phyloP scores from a whole-genome alignment of 2,113 vertebrate genomes.

The Hemiprocne comata region DNA sequence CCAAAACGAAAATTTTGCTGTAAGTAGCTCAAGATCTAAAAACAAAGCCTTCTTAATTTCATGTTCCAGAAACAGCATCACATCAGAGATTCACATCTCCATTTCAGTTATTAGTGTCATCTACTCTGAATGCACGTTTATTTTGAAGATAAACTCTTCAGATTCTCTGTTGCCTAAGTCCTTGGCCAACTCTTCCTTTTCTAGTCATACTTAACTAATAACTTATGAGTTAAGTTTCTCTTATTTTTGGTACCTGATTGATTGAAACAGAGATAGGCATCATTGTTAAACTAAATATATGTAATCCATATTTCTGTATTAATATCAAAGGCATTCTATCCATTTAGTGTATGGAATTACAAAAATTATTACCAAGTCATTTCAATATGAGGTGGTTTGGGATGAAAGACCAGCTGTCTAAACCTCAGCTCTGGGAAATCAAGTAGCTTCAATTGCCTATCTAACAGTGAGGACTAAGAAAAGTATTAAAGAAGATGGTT shows the following conservation, averaged over 20 bases:
- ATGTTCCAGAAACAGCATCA: not conserved
- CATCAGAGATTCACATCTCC: not conserved
- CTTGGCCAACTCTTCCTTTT: not conserved
- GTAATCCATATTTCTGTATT: not conserved
- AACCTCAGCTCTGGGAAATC: not conserved
- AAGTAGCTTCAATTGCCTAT: not conserved
- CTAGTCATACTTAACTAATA: not conserved
- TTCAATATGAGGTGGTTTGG: not conserved
- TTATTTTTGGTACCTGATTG: not conserved
- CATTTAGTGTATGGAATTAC: not conserved
- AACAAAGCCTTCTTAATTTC: not conserved
- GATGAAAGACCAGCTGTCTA: not conserved
- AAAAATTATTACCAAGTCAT: not conserved
- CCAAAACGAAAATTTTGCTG: not conserved
- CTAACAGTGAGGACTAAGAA: not conserved
- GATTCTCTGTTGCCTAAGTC: not conserved
- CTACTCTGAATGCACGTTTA: not conserved
- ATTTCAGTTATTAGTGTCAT: not conserved
- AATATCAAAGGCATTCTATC: not conserved
- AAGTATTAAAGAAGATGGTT: not conserved
- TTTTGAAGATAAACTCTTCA: not conserved
- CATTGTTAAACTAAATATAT: not conserved
- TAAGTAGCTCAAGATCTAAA: not conserved
- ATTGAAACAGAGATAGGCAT: not conserved
- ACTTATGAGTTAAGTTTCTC: not conserved